Evolutionary conservation across 2,888 invertebrate species (phyloP), one percentile per base, ranked within the genome.

Genomic region (Aradus depressus): DNA sequence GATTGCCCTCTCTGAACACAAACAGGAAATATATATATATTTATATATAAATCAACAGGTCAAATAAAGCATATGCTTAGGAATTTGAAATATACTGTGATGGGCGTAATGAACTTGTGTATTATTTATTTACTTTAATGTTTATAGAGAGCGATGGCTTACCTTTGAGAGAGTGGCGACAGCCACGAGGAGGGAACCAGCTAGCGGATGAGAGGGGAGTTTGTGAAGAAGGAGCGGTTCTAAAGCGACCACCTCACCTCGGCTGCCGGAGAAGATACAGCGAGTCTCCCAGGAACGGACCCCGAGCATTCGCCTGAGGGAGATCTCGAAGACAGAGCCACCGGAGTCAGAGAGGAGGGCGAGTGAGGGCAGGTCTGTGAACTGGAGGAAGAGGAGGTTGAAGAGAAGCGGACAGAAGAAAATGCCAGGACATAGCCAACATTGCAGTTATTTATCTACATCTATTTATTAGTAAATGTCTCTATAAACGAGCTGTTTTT

Each of bases 251-350:
- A 90, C 91, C 74, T 98, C 98, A 0, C 98, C 98, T 50, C 93
- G 79, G 49, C 93, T 92, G 26, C 97, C 97, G 28, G 96, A 95
- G 69, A 98, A 98, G 14, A 98, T 72, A 66, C 97, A 96, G 47
- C 89, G 84, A 1, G 91, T 86, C 55, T 89, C 84, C 66, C 88
- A 89, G 1, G 86, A 84, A 37, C 93, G 75, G 31, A 91, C 84
- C 12, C 92, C 93, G 60, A 95, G 75, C 10, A 87, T 80, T 52
- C 92, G 74, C 35, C 86, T 88, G 64, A 95, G 93, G 62, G 81
- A 86, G 31, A 96, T 72, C 59, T 92, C 84, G 79, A 93, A 97
- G 2, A 97, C 95, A 1, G 93, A 96, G 1, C 97, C 97, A 2
- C 93, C 90, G 41, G 87, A 88, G 64, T 97, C 96, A 18, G 90